These are phyloP conservation scores for Parthenolecanium corni DNA, from an alignment of 2,888 invertebrate genomes.

Conservation along the genomic window DNA sequence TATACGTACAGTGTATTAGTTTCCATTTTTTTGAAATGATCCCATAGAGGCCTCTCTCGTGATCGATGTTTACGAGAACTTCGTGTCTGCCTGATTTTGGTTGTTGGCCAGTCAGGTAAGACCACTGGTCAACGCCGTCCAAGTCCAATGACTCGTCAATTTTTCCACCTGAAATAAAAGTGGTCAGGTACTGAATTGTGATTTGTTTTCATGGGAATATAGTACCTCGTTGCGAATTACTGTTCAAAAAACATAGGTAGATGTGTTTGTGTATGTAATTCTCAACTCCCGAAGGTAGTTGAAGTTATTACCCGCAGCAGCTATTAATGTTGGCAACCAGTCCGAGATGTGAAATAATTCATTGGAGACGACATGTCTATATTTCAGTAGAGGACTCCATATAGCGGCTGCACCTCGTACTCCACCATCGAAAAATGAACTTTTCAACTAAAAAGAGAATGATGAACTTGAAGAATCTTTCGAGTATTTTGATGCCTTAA, in stretches of 20 bases:
- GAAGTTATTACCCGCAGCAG: constrained; percentile 39
- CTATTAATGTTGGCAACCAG: constrained; percentile 62
- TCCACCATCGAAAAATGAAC: constrained; percentile 74
- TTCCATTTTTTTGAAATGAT: not conserved
- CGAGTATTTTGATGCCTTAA: not conserved
- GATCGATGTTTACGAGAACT: constrained; percentile 38
- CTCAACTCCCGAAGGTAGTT: too few species aligned
- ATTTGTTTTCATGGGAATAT: too few species aligned
- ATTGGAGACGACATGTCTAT: constrained; percentile 45
- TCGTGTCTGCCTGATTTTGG: constrained; percentile 31
- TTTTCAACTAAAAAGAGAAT: constrained; percentile 49
- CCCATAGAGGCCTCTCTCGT: constrained; percentile 32
- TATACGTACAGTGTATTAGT: not conserved
- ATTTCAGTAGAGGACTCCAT: constrained; percentile 53
- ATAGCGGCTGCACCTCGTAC: constrained; percentile 62
- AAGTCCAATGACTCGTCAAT: constrained; percentile 34
- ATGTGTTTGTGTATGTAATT: too few species aligned
- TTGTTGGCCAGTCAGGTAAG: constrained; percentile 34
- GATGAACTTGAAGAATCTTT: not conserved
- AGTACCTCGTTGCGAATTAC: not conserved
- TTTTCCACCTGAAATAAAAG: constrained; percentile 36
- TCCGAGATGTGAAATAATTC: constrained; percentile 67
- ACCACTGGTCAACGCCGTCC: constrained; percentile 40
- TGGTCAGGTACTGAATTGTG: not conserved
- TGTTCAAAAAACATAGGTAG: not conserved